Conservation (phyloP, 2,113 vertebrate genomes). For the Rhinolophus ferrumequinum region DNA sequence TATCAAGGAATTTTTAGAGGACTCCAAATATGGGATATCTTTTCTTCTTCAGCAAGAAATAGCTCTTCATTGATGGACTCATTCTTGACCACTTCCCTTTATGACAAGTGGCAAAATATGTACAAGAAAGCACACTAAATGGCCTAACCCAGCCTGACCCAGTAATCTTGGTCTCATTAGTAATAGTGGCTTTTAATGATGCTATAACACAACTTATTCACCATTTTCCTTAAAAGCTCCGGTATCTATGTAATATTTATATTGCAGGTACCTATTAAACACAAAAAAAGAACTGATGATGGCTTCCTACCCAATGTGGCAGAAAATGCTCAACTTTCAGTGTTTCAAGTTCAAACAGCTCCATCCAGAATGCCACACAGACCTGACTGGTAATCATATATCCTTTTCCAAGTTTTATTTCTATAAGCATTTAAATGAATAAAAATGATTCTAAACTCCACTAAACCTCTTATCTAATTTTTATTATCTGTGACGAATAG, state of each 20-base stretch:
- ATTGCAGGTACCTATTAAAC: slow-evolving; percentile 78
- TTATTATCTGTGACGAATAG: neutral
- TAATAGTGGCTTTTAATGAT: neutral
- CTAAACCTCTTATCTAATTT: neutral
- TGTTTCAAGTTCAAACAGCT: slow-evolving; percentile 48
- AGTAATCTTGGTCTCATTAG: neutral
- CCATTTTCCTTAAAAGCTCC: neutral
- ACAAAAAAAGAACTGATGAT: slow-evolving; percentile 21
- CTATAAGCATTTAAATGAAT: slow-evolving; percentile 20
- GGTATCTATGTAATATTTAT: slow-evolving; percentile 38
- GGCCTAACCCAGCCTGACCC: neutral
- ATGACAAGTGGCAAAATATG: neutral
- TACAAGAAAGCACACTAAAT: neutral
- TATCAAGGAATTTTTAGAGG: slow-evolving; percentile 13
- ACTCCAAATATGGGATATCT: neutral
- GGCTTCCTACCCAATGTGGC: slow-evolving; percentile 43
- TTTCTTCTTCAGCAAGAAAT: slow-evolving; percentile 27
- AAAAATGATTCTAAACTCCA: slow-evolving; percentile 31
- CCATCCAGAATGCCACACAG: slow-evolving; percentile 40
- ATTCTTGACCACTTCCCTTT: neutral
- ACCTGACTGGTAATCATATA: slow-evolving; percentile 28
- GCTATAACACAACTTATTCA: neutral
- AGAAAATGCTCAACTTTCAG: slow-evolving; percentile 52
- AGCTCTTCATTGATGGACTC: neutral
- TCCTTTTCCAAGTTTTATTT: slow-evolving; percentile 28